phyloP scores from a whole-genome alignment of 2,797 vertebrate species.

The Mionectes olivaceus region DNA sequence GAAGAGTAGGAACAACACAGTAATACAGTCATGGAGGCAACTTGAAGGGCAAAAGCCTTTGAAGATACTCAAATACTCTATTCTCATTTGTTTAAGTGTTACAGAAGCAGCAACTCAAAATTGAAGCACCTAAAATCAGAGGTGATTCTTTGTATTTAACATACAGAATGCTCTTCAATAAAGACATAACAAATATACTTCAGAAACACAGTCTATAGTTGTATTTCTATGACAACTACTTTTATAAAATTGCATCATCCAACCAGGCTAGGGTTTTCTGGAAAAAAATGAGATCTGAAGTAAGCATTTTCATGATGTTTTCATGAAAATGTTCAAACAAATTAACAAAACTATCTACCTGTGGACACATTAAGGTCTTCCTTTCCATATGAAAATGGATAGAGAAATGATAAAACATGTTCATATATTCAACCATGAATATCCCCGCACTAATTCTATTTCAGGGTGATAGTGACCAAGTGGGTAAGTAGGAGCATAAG shows the following conservation, averaged over 20 bases:
- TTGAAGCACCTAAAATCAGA: neutral
- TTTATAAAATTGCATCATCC: neutral
- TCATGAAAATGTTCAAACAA: neutral
- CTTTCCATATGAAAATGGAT: neutral
- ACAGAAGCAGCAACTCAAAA: neutral
- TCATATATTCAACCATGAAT: neutral
- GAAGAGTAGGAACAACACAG: neutral
- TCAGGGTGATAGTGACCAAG: neutral
- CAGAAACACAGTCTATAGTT: neutral
- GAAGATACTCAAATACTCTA: neutral
- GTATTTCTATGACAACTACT: neutral
- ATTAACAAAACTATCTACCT: neutral
- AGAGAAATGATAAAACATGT: neutral
- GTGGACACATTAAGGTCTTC: neutral
- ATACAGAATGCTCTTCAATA: neutral
- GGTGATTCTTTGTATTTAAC: neutral
- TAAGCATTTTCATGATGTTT: neutral
- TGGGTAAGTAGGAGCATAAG: neutral
- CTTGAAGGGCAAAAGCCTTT: neutral
- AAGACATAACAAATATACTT: neutral
- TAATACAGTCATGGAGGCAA: neutral
- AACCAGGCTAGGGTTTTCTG: neutral
- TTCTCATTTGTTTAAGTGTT: neutral
- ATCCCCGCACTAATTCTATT: neutral
- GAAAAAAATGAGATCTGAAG: neutral